Conservation (phyloP, 2,888 invertebrate species). For the Psylliodes chrysocephalus region DNA sequence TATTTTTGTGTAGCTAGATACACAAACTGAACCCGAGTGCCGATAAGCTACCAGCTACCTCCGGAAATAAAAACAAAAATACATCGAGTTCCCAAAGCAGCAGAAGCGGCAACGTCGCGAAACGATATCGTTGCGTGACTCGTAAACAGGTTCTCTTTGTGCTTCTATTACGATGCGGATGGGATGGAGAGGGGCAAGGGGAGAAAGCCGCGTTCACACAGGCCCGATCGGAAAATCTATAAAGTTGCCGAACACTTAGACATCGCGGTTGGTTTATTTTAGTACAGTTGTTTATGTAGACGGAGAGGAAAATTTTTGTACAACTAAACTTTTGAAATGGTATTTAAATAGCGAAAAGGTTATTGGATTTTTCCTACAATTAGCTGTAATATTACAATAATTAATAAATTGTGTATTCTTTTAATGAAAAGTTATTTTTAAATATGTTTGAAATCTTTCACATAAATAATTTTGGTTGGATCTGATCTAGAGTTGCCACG, state of each 20-base stretch:
- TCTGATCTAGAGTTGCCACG: no score
- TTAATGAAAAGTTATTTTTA: no score
- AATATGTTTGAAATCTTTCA: no score
- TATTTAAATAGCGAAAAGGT: not conserved
- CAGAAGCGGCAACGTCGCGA: slow-evolving; percentile 25
- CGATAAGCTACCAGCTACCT: slow-evolving; percentile 26
- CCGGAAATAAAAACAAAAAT: slow-evolving; percentile 33
- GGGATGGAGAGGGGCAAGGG: slow-evolving; percentile 36
- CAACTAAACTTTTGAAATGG: not conserved
- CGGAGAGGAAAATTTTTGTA: not conserved
- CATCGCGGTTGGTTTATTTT: not conserved
- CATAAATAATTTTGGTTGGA: no score
- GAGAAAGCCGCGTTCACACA: slow-evolving; percentile 45
- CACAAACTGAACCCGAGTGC: not conserved
- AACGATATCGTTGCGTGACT: slow-evolving; percentile 47
- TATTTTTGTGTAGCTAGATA: not conserved
- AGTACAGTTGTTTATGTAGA: slow-evolving; percentile 14
- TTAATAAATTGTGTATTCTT: no score
- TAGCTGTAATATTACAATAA: no score
- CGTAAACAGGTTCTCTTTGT: slow-evolving; percentile 51
- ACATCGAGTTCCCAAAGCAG: not conserved
- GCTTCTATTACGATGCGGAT: slow-evolving; percentile 38
- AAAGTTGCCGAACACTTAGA: slow-evolving; percentile 34
- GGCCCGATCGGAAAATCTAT: slow-evolving; percentile 52
- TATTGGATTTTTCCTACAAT: not conserved